A percentile compares a stretch with the other conserved stretches of the same genome.
Evolutionary conservation across 2,797 vertebrate genomes (phyloP).

Genomic region (Thripadectes ignobilis): DNA sequence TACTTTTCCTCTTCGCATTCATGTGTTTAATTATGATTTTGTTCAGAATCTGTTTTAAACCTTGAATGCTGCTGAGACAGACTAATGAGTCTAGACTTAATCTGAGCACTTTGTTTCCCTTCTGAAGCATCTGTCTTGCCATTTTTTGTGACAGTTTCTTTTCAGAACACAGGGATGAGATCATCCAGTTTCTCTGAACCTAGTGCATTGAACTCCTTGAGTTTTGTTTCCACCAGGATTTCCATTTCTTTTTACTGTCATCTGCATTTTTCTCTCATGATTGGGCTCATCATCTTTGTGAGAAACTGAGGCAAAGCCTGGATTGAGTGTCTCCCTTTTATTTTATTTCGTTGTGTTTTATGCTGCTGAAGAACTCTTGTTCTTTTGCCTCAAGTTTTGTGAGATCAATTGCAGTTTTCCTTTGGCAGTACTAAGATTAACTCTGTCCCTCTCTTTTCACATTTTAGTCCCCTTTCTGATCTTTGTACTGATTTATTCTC

Average conservation of each 20-base stretch:
- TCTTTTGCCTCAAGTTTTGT: neutral
- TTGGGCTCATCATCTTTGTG: neutral
- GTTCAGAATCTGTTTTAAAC: constrained; percentile 36
- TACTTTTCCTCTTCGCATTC: neutral
- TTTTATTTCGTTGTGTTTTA: neutral
- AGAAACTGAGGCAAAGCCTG: constrained; percentile 12
- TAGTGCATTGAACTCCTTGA: neutral
- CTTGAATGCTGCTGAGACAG: neutral
- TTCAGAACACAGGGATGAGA: neutral
- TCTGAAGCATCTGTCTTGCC: neutral
- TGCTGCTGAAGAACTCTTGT: neutral
- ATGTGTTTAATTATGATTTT: neutral
- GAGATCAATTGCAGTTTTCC: neutral
- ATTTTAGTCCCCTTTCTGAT: neutral
- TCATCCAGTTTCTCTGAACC: constrained; percentile 20
- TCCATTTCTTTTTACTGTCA: neutral
- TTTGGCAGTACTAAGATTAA: neutral
- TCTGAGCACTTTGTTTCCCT: constrained; percentile 43
- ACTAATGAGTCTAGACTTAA: constrained; percentile 54
- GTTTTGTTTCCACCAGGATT: constrained; percentile 30
- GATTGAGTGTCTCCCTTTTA: neutral
- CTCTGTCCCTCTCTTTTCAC: neutral
- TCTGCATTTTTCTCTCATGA: neutral
- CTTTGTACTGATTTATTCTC: neutral
- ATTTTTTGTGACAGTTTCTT: constrained; percentile 45